phyloP scores from a whole-genome alignment of 1,140 invertebrate genomes.

The Homarus americanus region DNA sequence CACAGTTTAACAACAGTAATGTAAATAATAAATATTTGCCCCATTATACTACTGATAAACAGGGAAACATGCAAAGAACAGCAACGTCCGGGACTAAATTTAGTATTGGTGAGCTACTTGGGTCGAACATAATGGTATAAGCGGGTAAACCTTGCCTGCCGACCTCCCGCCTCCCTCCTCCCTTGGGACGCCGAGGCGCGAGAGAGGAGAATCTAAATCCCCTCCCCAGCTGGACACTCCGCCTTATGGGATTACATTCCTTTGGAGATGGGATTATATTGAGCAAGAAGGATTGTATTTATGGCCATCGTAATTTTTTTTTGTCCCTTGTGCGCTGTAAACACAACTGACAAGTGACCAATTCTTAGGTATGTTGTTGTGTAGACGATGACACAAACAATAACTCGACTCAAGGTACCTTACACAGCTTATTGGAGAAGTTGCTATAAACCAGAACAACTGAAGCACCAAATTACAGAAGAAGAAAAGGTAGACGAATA shows the following conservation, averaged over 20 bases:
- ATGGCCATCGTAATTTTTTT: slow-evolving; percentile 22
- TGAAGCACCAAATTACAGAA: too few species aligned
- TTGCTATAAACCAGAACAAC: too few species aligned
- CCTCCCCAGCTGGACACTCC: slow-evolving; percentile 59
- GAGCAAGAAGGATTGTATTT: slow-evolving; percentile 64
- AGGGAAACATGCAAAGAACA: background rate
- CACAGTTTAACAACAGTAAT: too few species aligned
- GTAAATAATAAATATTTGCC: too few species aligned
- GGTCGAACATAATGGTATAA: slow-evolving; percentile 62
- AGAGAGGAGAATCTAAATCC: slow-evolving; percentile 65
- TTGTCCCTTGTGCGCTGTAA: background rate
- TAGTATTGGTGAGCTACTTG: slow-evolving; percentile 33
- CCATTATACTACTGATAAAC: background rate
- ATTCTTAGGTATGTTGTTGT: too few species aligned
- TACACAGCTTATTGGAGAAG: too few species aligned
- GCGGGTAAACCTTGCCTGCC: slow-evolving; percentile 56
- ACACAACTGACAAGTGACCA: background rate
- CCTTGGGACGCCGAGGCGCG: slow-evolving; percentile 45
- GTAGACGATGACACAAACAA: background rate
- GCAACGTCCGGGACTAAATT: background rate
- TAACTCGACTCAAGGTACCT: too few species aligned
- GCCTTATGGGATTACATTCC: slow-evolving; percentile 69
- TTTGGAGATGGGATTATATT: slow-evolving; percentile 67
- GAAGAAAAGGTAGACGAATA: too few species aligned
- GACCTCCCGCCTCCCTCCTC: slow-evolving; percentile 22